Base-by-base conservation (phyloP, 2,113 vertebrate genomes). In the Cyprinodon tularosa region DNA sequence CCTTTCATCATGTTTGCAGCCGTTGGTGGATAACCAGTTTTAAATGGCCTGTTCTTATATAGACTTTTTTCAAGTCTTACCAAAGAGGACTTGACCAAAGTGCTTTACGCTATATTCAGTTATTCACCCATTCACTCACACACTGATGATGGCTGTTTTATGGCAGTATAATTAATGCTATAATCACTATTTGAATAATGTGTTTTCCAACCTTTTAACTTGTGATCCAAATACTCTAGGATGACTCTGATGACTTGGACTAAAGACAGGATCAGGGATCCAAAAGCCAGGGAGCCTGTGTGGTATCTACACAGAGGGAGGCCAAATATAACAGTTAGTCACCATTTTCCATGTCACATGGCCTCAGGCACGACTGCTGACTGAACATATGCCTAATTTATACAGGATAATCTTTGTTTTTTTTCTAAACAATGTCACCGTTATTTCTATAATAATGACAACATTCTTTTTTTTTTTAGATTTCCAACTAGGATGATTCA, bases 191-290 rank as follows among this genome's bases (percentile, higher is more conserved):
- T 20, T 53, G 5, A 53, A 20, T 2, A 53, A n/a, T 17, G 1
- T 5, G 6, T 53, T 53, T 11, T 20, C 42, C 12, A 1, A 99
- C 97, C 97, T 97, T 98, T 97, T 4, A 99, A 83, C 81, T 96
- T 96, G 72, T 98, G 96, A 72, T 99, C 97, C 90, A 99, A 83
- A 65, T 99, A 99, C 77, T 99, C 97, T 76, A 99, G 91, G 0
- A 89, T 9, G 57, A 99, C 96, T 71, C 98, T 93, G 89, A 98
- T 95, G 74, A 96, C 85, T 83, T 99, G 98, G 36, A 99, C 93
- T 0, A 98, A 40, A 68, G 98, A 95, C 20, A 99, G 91, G 73
- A 99, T 94, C 38, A 99, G 91, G 2, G 98, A 95, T 3, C 98
- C 97, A 0, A 99, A 98, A 1, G 98, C 97, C 72, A 99, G 77